Evolutionary conservation across 2,113 vertebrate genomes (phyloP).

Genomic region (Mastomys coucha): DNA sequence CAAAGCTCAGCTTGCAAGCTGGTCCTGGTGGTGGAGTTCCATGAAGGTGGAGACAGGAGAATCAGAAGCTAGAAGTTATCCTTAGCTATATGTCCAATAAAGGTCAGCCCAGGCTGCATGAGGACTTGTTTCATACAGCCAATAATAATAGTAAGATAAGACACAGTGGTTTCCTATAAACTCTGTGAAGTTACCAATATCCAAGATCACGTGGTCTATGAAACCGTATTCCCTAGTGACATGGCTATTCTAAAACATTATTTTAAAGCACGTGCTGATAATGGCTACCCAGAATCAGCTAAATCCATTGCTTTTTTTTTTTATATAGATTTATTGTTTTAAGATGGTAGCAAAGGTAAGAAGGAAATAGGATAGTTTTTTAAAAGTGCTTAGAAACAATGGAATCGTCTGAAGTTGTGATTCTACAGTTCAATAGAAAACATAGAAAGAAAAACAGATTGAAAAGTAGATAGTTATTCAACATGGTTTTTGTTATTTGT

Average conservation of each 20-base stretch:
- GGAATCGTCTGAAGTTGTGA: not conserved
- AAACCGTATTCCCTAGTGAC: not conserved
- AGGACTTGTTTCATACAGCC: not conserved
- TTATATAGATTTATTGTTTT: not conserved
- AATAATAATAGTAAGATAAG: not conserved
- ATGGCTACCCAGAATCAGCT: not conserved
- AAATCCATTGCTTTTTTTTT: not conserved
- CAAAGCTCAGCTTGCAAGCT: not conserved
- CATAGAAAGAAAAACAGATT: not conserved
- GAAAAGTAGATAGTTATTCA: not conserved
- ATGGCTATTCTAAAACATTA: not conserved
- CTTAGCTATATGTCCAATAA: not conserved
- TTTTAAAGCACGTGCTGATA: not conserved
- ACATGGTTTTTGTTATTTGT: not conserved
- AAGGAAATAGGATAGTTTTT: not conserved
- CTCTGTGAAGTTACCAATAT: not conserved
- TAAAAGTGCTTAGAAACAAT: not conserved
- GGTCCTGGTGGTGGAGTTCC: not conserved
- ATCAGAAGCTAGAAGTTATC: not conserved
- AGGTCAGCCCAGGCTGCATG: not conserved
- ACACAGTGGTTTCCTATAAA: conserved; percentile 8
- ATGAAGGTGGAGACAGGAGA: not conserved
- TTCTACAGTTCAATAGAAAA: not conserved
- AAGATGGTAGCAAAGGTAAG: not conserved
- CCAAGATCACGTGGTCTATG: not conserved